These are phyloP conservation scores for Forbesichthys agassizii DNA, from an alignment of 2,113 vertebrate genomes.

Conservation along the genomic window DNA sequence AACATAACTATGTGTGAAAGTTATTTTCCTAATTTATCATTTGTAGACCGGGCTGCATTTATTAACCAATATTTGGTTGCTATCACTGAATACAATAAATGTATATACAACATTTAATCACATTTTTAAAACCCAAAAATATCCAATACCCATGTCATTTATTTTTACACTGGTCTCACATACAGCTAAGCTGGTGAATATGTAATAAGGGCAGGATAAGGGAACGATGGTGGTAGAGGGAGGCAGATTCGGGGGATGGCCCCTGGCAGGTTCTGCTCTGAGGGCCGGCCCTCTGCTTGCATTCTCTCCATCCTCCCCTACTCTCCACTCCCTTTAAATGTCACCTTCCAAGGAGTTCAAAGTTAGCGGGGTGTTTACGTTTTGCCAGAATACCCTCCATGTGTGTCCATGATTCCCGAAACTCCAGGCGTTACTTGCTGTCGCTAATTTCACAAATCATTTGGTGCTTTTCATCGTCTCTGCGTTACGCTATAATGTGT, in stretches of 20 bases:
- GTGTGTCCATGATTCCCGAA: not conserved
- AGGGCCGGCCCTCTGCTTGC: conserved; percentile 43
- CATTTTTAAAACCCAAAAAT: no score
- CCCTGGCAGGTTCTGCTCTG: conserved; percentile 55
- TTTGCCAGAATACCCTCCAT: not conserved
- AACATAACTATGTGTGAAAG: no score
- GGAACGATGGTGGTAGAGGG: not conserved
- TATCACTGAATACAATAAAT: no score
- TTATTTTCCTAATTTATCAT: not conserved
- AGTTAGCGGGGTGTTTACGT: not conserved
- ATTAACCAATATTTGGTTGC: no score
- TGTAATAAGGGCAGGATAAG: not conserved
- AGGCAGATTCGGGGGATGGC: conserved; percentile 37
- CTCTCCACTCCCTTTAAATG: not conserved
- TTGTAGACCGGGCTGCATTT: no score
- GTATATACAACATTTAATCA: no score
- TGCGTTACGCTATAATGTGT: not conserved
- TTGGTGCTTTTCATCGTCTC: no score
- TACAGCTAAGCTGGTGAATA: no score
- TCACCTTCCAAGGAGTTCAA: not conserved
- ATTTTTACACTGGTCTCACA: no score
- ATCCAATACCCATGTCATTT: no score
- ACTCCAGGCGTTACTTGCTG: no score
- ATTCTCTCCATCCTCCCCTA: conserved; percentile 32
- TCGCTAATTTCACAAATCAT: no score